Percentiles rank a stretch among this genome's conserved stretches.
Conservation (phyloP, 23 tunicate genomes). For the Trididemnum clinides region DNA sequence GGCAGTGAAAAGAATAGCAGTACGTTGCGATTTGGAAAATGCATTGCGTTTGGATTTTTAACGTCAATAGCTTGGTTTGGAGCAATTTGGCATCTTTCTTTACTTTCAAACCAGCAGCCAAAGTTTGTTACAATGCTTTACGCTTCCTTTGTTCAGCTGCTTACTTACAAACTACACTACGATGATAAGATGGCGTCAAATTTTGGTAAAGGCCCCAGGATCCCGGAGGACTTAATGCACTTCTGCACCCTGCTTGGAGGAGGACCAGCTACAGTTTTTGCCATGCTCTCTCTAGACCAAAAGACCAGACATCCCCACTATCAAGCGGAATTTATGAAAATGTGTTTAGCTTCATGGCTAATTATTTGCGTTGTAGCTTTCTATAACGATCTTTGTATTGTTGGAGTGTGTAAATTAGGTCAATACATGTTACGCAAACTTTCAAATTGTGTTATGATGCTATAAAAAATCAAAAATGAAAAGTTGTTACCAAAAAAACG, state of each 20-base stretch:
- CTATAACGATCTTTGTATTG: background rate
- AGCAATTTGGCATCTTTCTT: background rate
- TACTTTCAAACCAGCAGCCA: too few relatives aligned
- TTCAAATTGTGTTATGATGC: too few relatives aligned
- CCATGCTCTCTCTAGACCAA: background rate
- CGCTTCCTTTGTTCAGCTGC: background rate
- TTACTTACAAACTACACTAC: background rate
- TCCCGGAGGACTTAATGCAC: slow-evolving; percentile 3
- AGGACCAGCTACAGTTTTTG: background rate
- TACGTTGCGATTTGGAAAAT: background rate
- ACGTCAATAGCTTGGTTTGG: background rate
- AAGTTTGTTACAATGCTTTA: background rate
- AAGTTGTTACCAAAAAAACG: too few relatives aligned
- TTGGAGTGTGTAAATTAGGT: background rate
- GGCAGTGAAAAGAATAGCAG: too few relatives aligned
- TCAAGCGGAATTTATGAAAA: background rate
- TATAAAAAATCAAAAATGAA: too few relatives aligned
- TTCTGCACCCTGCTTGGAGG: background rate
- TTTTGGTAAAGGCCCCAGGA: background rate
- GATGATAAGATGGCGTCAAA: background rate
- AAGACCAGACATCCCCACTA: background rate
- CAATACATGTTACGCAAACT: too few relatives aligned
- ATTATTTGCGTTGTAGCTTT: background rate
- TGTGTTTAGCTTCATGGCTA: background rate
- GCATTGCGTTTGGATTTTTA: background rate